Evolutionary conservation across 2,113 vertebrate genomes (phyloP).

Genomic region (Bufo gargarizans): DNA sequence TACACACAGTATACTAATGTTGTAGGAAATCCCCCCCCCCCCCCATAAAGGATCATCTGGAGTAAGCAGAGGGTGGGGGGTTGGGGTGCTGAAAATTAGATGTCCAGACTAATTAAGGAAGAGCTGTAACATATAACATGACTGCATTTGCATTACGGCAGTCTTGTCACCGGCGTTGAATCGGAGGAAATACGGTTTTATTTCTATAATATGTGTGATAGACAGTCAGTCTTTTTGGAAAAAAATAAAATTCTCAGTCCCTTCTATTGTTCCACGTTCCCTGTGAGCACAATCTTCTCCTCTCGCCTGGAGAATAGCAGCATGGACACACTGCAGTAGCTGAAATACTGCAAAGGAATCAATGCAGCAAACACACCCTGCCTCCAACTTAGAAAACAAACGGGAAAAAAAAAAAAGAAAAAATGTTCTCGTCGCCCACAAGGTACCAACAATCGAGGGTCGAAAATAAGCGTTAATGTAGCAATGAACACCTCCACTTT

Average conservation of each 20-base stretch:
- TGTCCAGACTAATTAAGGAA: constrained; percentile 25
- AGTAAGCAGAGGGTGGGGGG: not conserved
- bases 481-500: not conserved
- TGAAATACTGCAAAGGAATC: constrained; percentile 52
- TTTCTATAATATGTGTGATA: not conserved
- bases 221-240: not conserved
- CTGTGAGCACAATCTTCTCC: not conserved
- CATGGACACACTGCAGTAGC: constrained; percentile 26
- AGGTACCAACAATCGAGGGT: not conserved
- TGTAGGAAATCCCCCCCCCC: not conserved
- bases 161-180: not conserved
- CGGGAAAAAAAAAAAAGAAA: not conserved
- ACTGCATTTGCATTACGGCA: not conserved
- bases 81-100: not conserved
- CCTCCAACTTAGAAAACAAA: not conserved
- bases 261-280: constrained; percentile 9
- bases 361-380: constrained; percentile 34
- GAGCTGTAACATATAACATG: constrained; percentile 8
- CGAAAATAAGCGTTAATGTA: not conserved
- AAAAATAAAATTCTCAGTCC: not conserved
- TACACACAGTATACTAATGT: not conserved
- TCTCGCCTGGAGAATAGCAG: not conserved
- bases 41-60: not conserved
- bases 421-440: not conserved
- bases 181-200: not conserved